Conservation (phyloP, 2,113 vertebrate genomes). For the Oxyruncus cristatus region DNA sequence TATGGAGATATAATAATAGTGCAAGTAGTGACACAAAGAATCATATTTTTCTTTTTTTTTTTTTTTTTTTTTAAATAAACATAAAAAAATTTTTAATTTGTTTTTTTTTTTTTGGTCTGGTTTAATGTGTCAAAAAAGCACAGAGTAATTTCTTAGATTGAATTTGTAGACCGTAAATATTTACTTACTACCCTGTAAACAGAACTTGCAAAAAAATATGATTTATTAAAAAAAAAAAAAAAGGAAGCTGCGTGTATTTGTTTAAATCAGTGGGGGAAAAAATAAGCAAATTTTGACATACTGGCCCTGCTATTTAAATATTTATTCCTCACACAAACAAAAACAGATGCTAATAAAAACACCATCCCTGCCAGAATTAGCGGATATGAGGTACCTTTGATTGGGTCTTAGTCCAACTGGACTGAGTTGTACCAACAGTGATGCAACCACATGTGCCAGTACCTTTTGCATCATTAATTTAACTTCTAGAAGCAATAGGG, state of each 20-base stretch:
- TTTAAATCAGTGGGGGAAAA: not conserved
- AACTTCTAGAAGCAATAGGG: not conserved
- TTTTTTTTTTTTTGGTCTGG: not conserved
- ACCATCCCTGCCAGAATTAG: not conserved
- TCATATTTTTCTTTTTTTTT: rapidly evolving
- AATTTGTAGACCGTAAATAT: not conserved
- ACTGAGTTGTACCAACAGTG: not conserved
- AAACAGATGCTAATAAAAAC: not conserved
- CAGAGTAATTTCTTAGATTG: not conserved
- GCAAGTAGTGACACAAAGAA: not conserved
- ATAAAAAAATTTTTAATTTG: not conserved
- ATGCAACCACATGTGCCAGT: not conserved
- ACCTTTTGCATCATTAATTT: conserved; percentile 36
- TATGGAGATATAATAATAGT: not conserved
- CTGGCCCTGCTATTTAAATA: not conserved
- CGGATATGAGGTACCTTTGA: not conserved
- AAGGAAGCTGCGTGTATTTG: rapidly evolving
- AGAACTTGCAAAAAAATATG: not conserved
- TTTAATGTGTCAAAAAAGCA: not conserved
- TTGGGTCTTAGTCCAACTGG: not conserved
- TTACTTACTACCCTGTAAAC: rapidly evolving
- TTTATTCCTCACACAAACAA: not conserved
- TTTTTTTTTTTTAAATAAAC: not conserved
- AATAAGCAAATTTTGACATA: not conserved
- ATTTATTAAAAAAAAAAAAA: not conserved